Evolutionary conservation across 2,113 vertebrate genomes (phyloP), one percentile per base, ranked within the genome.

Genomic region (Poeciliopsis prolifica): DNA sequence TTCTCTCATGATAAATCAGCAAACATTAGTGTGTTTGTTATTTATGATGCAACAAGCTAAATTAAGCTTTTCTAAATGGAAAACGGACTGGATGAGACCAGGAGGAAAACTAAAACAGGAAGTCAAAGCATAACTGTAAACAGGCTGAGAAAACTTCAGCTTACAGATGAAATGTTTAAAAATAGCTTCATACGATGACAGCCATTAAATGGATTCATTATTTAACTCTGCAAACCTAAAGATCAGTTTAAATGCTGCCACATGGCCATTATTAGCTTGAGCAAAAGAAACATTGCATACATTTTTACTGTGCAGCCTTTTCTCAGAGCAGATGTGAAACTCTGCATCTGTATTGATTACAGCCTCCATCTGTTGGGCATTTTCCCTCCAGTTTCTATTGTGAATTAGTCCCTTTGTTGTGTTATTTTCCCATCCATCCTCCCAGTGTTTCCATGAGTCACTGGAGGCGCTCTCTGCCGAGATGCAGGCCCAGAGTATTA

Each of bases 341-440:
- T 44, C 64, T 42, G 74, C 71, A 76, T 75, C 69, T 77, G 87
- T 87, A 91, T 92, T 91, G 90, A 91, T 91, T 91, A 85, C 88
- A 89, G 75, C 22, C 76, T 77, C 86, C 91, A 93, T 92, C 92
- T 93, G 92, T 80, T 91, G 88, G 79, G 80, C 69, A 63, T 93
- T 91, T 68, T 22, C 64, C 31, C 63, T 74, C 72, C 40, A 75
- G 66, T 69, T 76, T 88, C 88, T 91, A 88, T 92, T 92, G 88
- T 88, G 86, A 90, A 89, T 92, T 82, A 79, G 78, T 86, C 73
- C 76, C 89, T 92, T 92, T 93, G 88, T 92, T 92, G 87, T 86
- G 72, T 82, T 86, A 78, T 61, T 87, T 85, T 80, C 83, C 81
- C 79, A 86, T 86, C 68, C 78, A 75, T 58, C 58, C 80, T 70